Conservation (phyloP, 2,888 invertebrate genomes). For the Dascillus cervinus region DNA sequence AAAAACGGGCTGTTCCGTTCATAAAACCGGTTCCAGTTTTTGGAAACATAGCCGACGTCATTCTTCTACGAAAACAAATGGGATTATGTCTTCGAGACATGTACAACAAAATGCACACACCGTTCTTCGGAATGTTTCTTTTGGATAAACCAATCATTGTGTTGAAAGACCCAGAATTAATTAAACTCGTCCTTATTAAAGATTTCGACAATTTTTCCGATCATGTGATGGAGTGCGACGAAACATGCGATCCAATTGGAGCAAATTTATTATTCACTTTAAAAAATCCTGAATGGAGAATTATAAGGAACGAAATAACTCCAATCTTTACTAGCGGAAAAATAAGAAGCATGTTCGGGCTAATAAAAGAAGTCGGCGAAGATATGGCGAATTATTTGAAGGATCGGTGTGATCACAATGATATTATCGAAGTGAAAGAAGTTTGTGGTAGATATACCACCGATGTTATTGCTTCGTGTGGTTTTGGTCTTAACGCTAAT, state of each 20-base stretch:
- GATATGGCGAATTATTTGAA: not conserved
- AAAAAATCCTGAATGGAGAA: slow-evolving; percentile 48
- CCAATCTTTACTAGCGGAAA: slow-evolving; percentile 50
- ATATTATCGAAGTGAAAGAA: too few species aligned
- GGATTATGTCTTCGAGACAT: slow-evolving; percentile 29
- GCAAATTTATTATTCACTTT: slow-evolving; percentile 40
- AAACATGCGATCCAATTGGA: slow-evolving; percentile 38
- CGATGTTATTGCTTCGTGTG: slow-evolving; percentile 42
- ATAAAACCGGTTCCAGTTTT: slow-evolving; percentile 36
- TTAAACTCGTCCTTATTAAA: slow-evolving; percentile 43
- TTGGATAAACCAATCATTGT: slow-evolving; percentile 44
- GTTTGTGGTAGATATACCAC: slow-evolving; percentile 38
- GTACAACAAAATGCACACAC: slow-evolving; percentile 25
- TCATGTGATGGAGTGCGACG: slow-evolving; percentile 39
- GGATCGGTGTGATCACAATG: too few species aligned
- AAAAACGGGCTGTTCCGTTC: slow-evolving; percentile 33
- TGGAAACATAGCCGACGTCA: slow-evolving; percentile 39
- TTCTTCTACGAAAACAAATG: slow-evolving; percentile 29
- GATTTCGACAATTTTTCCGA: slow-evolving; percentile 45
- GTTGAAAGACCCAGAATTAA: slow-evolving; percentile 41
- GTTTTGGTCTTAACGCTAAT: slow-evolving; percentile 41
- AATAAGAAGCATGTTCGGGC: slow-evolving; percentile 46
- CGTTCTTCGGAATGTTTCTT: slow-evolving; percentile 44
- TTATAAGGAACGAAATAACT: slow-evolving; percentile 44
- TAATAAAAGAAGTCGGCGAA: slow-evolving; percentile 38